A percentile compares a stretch with the other conserved stretches of the same genome.
Evolutionary conservation across 2,113 vertebrate genomes (phyloP).

Genomic region (Dinomys branickii): DNA sequence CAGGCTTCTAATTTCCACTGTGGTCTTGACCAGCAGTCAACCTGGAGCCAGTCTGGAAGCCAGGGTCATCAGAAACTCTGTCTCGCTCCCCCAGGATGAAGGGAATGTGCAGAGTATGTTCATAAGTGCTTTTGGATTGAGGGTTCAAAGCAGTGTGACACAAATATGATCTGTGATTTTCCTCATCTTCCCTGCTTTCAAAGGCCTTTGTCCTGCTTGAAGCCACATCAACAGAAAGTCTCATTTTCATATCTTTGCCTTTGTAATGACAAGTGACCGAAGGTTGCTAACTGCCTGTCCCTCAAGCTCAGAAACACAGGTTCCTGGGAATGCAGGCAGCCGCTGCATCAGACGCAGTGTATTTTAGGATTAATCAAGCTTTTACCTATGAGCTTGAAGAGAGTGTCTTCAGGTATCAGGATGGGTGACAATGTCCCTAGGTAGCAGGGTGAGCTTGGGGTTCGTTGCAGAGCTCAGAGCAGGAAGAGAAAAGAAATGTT

Average conservation of each 20-base stretch:
- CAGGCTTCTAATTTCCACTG: neutral
- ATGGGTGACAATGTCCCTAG: neutral
- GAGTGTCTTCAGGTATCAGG: neutral
- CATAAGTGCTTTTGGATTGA: neutral
- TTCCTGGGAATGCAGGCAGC: neutral
- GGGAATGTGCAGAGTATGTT: neutral
- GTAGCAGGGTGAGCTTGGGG: neutral
- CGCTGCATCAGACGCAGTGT: neutral
- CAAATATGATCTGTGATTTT: neutral
- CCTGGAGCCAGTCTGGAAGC: neutral
- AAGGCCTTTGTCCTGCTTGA: neutral
- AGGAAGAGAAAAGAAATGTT: neutral
- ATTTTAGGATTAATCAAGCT: neutral
- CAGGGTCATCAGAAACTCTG: neutral
- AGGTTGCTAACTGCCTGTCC: neutral
- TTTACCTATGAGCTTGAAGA: neutral
- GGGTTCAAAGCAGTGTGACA: neutral
- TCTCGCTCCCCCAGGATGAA: neutral
- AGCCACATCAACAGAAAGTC: neutral
- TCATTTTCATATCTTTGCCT: conserved; percentile 27
- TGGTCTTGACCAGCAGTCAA: neutral
- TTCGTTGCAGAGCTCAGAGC: neutral
- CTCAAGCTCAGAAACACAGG: neutral
- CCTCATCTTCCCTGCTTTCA: neutral
- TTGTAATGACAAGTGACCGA: neutral